Evolutionary conservation across 2,888 invertebrate species (phyloP).

Genomic region (Scaptomyza caliginosa): DNA sequence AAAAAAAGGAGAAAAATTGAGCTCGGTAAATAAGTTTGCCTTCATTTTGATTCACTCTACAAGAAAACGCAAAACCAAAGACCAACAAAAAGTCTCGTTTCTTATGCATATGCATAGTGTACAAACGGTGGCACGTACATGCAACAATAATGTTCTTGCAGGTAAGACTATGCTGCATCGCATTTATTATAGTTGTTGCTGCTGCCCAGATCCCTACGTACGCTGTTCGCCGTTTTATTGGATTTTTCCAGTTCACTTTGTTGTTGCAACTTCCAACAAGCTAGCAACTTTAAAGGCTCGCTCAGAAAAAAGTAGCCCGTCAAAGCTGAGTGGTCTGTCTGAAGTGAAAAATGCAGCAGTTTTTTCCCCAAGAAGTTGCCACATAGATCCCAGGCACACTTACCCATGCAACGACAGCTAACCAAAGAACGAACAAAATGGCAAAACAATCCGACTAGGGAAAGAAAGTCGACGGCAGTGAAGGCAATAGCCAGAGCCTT

Average conservation of each 20-base stretch:
- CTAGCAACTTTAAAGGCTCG: constrained; percentile 24
- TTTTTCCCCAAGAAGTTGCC: constrained; percentile 7
- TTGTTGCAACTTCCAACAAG: constrained; percentile 8
- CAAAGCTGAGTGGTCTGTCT: constrained; percentile 13
- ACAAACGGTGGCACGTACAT: not conserved
- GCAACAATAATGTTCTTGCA: constrained; percentile 21
- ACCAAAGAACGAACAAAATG: not conserved
- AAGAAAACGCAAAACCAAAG: constrained; percentile 3
- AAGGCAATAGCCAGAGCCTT: constrained; percentile 13
- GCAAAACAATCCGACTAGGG: constrained; percentile 12
- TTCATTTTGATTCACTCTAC: constrained; percentile 44
- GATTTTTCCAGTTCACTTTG: constrained; percentile 27
- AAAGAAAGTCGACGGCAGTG: constrained; percentile 4
- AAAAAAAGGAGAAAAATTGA: not conserved
- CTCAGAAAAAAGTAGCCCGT: constrained; percentile 7
- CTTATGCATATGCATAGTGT: constrained; percentile 36
- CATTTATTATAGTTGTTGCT: constrained; percentile 21
- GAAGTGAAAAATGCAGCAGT: constrained; percentile 30
- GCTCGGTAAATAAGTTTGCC: constrained; percentile 62
- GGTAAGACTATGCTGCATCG: constrained; percentile 46
- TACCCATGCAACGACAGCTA: not conserved
- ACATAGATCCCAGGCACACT: constrained; percentile 11
- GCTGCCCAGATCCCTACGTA: not conserved
- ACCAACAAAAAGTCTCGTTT: constrained; percentile 24
- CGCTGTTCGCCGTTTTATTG: constrained; percentile 31